A percentile compares a stretch with the other conserved stretches of the same genome.
Conservation (phyloP, 23 tunicate species). For the Aplidium turbinatum region DNA sequence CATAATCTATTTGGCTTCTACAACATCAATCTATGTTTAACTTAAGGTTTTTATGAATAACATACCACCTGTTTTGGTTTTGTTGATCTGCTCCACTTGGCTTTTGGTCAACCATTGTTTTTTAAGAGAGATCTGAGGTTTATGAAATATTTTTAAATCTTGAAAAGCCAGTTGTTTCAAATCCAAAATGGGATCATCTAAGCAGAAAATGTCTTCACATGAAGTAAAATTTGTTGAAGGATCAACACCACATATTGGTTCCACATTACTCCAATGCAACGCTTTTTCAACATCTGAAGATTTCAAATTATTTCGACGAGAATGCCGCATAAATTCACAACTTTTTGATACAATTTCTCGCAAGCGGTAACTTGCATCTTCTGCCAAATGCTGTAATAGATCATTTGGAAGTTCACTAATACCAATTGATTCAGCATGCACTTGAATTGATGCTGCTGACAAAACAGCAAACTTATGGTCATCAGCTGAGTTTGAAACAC, state of each 20-base stretch:
- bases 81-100: too few relatives aligned
- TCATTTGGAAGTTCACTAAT: slow-evolving; percentile 33
- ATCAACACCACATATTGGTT: slow-evolving; percentile 27
- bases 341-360: slow-evolving; percentile 66
- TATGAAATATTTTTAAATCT: background rate
- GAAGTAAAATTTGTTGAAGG: slow-evolving; percentile 14
- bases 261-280: slow-evolving; percentile 47
- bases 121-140: background rate
- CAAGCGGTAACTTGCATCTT: slow-evolving; percentile 77
- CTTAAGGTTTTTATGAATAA: too few relatives aligned
- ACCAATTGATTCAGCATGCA: slow-evolving; percentile 53
- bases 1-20: too few relatives aligned
- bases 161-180: slow-evolving; percentile 23
- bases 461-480: slow-evolving; percentile 67
- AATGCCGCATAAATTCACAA: slow-evolving; percentile 54
- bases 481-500: too few relatives aligned
- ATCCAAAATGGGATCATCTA: slow-evolving; percentile 22
- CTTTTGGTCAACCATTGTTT: slow-evolving; percentile 11
- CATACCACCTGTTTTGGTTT: too few relatives aligned
- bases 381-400: slow-evolving; percentile 40
- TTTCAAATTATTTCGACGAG: slow-evolving; percentile 30
- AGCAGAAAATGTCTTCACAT: slow-evolving; percentile 18
- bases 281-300: slow-evolving; percentile 45
- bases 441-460: slow-evolving; percentile 48
- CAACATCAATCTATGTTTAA: too few relatives aligned